Conservation (phyloP, 2,797 vertebrate genomes). For the Novumbra hubbsi region DNA sequence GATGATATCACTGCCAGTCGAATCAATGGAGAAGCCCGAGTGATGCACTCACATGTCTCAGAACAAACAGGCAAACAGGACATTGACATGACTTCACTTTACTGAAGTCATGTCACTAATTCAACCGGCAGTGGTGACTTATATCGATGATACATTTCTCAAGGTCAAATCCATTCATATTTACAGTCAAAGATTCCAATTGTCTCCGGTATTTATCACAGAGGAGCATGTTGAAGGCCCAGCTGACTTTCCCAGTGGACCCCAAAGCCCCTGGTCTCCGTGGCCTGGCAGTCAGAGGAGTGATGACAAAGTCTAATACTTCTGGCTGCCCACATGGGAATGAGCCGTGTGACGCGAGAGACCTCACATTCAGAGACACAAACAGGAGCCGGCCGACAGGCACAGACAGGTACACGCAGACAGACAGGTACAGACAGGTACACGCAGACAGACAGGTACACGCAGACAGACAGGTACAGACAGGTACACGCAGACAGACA, state of each 20-base stretch:
- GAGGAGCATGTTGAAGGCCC: too few species aligned
- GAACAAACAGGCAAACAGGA: too few species aligned
- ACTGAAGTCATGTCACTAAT: too few species aligned
- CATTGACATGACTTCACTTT: too few species aligned
- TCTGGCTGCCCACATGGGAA: not conserved
- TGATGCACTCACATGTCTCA: not conserved
- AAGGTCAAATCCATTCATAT: too few species aligned
- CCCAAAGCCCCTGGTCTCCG: too few species aligned
- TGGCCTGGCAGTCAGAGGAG: too few species aligned
- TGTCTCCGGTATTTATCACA: too few species aligned
- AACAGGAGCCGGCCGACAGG: not conserved
- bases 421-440: not conserved
- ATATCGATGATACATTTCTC: too few species aligned
- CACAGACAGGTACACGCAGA: not conserved
- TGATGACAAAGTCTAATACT: not conserved
- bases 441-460: not conserved
- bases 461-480: not conserved
- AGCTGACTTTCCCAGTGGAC: too few species aligned
- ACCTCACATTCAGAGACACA: too few species aligned
- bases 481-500: not conserved
- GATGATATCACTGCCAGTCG: conserved; percentile 20
- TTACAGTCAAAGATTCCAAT: too few species aligned
- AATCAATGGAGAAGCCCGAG: not conserved
- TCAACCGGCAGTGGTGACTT: not conserved
- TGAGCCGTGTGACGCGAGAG: not conserved